Evolutionary conservation across 1,140 invertebrate genomes (phyloP), one percentile per base, ranked within the genome.

Genomic region (Sinonovacula constricta): DNA sequence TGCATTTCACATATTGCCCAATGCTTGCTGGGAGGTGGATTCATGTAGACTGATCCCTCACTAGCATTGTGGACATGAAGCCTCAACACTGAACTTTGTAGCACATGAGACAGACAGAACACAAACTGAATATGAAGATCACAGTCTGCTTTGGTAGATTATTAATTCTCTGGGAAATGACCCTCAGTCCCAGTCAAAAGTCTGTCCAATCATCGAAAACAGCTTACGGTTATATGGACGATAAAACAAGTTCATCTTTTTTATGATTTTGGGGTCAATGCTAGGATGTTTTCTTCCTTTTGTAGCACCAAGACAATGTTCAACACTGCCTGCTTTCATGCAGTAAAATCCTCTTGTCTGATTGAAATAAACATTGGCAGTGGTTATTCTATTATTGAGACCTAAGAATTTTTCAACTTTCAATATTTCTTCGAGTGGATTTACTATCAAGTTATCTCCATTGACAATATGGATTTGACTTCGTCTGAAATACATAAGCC

Each of bases 221-320:
- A 91, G 83, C 60, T 81, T 82, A 59, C 86, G 71, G 80, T 98
- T 98, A 88, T 96, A 97, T 0, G 96, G 96, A 84, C 94, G 92
- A 90, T 97, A 99, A 89, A 98, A 98, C 85, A 96, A 94, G 81
- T 94, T 92, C 34, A 99, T 92, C 82, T 94, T 93, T 79, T 94
- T 92, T 70, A 97, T 92, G 28, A 95, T 94, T 30, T 91, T 90
- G 1, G 93, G 92, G 82, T 95, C 93, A 79, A 98, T 96, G 72
- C 94, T 92, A 1, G 96, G 96, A 92, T 99, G 97, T 86, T 94
- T 95, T 18, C 97, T 92, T 5, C 97, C 97, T 91, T 99, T 98
- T 15, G 95, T 97, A 90, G 97, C 97, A 62, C 96, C 96, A 36
- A 99, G 92, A 91, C 97, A 98, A 56, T 86, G 81, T 39, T 80